Conservation (phyloP, 2,113 vertebrate genomes). For the Dipodomys spectabilis region DNA sequence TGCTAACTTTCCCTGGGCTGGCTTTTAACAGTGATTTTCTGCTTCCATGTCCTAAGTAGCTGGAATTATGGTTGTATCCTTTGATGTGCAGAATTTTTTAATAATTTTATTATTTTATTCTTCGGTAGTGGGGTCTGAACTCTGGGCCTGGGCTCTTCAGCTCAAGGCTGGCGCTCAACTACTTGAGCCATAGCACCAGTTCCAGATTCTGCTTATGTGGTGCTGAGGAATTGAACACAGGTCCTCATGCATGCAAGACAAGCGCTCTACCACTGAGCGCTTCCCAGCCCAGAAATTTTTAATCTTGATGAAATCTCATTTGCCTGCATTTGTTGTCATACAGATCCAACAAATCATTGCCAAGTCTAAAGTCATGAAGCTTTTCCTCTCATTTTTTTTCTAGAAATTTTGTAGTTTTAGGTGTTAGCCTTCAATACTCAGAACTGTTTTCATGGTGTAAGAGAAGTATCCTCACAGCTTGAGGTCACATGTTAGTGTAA, state of each 20-base stretch:
- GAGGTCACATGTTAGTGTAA: background rate
- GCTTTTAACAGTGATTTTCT: no score
- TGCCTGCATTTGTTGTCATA: background rate
- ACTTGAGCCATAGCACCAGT: no score
- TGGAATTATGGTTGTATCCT: background rate
- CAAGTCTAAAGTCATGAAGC: background rate
- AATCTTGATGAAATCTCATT: background rate
- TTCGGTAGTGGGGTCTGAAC: no score
- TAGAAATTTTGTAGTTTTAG: background rate
- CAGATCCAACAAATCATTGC: background rate
- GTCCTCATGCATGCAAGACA: no score
- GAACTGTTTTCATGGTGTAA: background rate
- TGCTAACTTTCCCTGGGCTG: no score
- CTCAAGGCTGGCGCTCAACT: no score
- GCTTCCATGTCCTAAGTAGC: no score
- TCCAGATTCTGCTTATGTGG: no score
- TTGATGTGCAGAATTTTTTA: background rate
- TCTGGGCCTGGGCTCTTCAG: no score
- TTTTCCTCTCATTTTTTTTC: background rate
- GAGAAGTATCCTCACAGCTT: background rate
- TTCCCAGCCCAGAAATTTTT: background rate
- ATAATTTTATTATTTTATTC: no score
- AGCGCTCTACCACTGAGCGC: no score
- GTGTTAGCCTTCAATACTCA: background rate
- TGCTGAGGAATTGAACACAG: no score